Base-by-base conservation (phyloP, 2,888 invertebrate genomes). In the Melitaea athalia region DNA sequence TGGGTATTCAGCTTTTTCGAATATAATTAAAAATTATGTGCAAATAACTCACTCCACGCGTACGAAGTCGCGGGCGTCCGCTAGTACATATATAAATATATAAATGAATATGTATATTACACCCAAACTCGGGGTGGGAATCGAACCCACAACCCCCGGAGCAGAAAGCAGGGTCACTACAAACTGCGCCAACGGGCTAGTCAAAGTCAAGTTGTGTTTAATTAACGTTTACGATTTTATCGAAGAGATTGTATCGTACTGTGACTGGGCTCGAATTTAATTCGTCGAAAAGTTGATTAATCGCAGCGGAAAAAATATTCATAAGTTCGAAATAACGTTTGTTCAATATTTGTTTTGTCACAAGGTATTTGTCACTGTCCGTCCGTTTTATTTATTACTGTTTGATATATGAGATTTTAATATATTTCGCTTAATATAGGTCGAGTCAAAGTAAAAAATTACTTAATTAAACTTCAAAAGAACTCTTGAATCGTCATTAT, bases 301-400 rank as follows among this genome's bases (percentile, higher is more conserved):
- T 55, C 53, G 31, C 53, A 31, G 14, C 31, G 33, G 31, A 33
- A 55, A 55, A 55, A 24, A 24, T n/a, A 55, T 33, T 55, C 53
- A 55, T 55, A 55, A 55, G 33, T 33, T 33, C 53, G 24, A 24
- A 55, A 55, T 55, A 55, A 31, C 53, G 53, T 55, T 55, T 55
- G 53, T 55, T 55, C 53, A 55, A 55, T 55, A 55, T 55, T 55
- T 55, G 53, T 55, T 55, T 55, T 55, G 53, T 55, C 53, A 31
- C 33, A 33, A 55, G 53, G 33, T 55, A 53, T 53, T 53, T 53
- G 53, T 53, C 53, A 53, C 33, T 55, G 53, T 33, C 53, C 33
- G 53, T 33, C 53, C 33, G 53, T 1, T 14, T 55, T 55, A 55
- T 55, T 55, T 55, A 55, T 55, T 55, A 55, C 53, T 31, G 31